Base-by-base conservation (phyloP, 2,797 vertebrate genomes). In the Cynopterus sphinx region DNA sequence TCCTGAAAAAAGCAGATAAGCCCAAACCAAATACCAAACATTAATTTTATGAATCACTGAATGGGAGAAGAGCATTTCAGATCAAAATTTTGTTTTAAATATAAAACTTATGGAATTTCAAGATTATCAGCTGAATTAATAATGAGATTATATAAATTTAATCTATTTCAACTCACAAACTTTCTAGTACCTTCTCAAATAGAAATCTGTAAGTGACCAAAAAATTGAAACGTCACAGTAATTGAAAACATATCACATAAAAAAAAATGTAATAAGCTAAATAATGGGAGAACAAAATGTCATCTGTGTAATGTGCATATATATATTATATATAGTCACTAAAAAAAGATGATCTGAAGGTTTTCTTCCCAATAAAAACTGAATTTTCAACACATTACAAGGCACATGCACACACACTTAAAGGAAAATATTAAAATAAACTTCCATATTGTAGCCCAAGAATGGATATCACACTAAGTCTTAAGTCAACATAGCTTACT, bases 21-120 rank as follows among this genome's bases (percentile, higher is more conserved):
- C 65, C 36, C 65, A 91, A 91, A 65, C 49, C 71, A 93, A 94
- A 63, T 19, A 92, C 10, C 36, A 91, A 82, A 91, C 15, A 61
- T 51, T 75, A 73, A 63, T 57, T 68, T 79, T 84, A 84, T 92
- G 84, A 97, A 55, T 28, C 65, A 90, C 13, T 41, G 15, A 87
- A 10, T 33, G 7, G 33, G 6, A 53, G 13, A 92, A 79, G 24
- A 79, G 13, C 11, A 59, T 31, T 82, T 96, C 24, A 70, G 13
- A 53, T 79, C 16, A 84, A 61, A 95, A 43, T 63, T 74, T 88
- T 87, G 81, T 51, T 74, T 87, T 92, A 88, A 90, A 93, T 43
- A 49, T 55, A 79, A 71, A 85, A 70, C 7, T 43, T 90, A 77
- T 0, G 39, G 9, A 95, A 87, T 55, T 55, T 89, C 7, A 91